Evolutionary conservation across 2,888 invertebrate species (phyloP).

Genomic region (Chrysolina americana): DNA sequence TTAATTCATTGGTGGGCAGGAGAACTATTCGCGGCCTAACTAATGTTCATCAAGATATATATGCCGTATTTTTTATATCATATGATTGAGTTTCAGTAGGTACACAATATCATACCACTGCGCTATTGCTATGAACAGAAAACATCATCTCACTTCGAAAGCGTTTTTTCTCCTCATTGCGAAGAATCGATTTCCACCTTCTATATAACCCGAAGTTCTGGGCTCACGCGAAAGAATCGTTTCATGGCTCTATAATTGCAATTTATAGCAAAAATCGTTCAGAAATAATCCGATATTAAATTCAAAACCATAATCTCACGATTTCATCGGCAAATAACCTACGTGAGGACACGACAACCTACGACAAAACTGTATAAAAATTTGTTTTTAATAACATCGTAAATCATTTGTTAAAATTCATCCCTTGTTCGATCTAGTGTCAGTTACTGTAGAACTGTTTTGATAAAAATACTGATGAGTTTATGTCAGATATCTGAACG

Average conservation of each 20-base stretch:
- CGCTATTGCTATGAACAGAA: no score
- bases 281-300: constrained; percentile 25
- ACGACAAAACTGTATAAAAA: constrained; percentile 7
- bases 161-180: not conserved
- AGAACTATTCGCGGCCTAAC: no score
- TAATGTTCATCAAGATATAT: no score
- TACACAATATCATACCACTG: no score
- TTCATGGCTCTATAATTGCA: constrained; percentile 12
- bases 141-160: no score
- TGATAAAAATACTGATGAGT: no score
- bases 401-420: not conserved
- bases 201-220: not conserved
- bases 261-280: constrained; percentile 22
- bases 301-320: constrained; percentile 25
- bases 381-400: constrained; percentile 1
- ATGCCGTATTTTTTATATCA: no score
- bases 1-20: no score
- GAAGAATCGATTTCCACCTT: constrained; percentile 11
- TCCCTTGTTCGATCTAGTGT: not conserved
- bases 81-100: no score
- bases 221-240: constrained; percentile 23
- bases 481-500: no score
- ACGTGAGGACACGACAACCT: constrained; percentile 23
- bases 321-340: constrained; percentile 22
- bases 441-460: no score